A percentile compares a stretch with the other conserved stretches of the same genome.
These are phyloP conservation scores for Luperina nickerlii DNA, from an alignment of 2,888 invertebrate species.

Conservation along the genomic window DNA sequence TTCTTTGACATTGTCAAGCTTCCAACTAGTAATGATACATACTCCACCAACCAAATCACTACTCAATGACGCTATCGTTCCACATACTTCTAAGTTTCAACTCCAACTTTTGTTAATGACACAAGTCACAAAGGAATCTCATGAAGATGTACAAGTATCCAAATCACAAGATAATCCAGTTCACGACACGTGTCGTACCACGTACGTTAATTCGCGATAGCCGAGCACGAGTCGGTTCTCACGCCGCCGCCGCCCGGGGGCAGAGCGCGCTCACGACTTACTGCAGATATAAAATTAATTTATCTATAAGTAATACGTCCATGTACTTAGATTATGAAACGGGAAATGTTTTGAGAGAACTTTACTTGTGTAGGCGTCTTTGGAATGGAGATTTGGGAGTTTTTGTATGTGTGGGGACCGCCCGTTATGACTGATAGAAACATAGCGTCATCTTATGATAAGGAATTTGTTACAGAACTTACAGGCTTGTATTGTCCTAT, in stretches of 20 bases:
- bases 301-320: constrained; percentile 86
- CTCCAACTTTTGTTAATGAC: constrained; percentile 25
- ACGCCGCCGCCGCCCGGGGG: constrained; percentile 88
- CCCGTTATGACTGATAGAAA: background rate
- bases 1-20: background rate
- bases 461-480: background rate
- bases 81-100: background rate
- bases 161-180: constrained; percentile 63
- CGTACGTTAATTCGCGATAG: constrained; percentile 69
- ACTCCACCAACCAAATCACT: background rate
- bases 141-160: constrained; percentile 56
- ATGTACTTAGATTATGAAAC: constrained; percentile 64
- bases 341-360: constrained; percentile 46
- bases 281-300: constrained; percentile 89
- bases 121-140: constrained; percentile 38
- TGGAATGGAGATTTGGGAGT: constrained; percentile 22
- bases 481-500: background rate
- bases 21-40: no score
- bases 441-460: background rate
- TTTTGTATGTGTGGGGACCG: background rate
- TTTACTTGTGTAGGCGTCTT: constrained; percentile 50
- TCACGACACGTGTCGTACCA: constrained; percentile 69
- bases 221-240: constrained; percentile 81
- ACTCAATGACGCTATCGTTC: background rate
- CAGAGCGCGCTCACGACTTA: constrained; percentile 86